Evolutionary conservation across 2,113 vertebrate genomes (phyloP).

Genomic region (Perognathus longimembris): DNA sequence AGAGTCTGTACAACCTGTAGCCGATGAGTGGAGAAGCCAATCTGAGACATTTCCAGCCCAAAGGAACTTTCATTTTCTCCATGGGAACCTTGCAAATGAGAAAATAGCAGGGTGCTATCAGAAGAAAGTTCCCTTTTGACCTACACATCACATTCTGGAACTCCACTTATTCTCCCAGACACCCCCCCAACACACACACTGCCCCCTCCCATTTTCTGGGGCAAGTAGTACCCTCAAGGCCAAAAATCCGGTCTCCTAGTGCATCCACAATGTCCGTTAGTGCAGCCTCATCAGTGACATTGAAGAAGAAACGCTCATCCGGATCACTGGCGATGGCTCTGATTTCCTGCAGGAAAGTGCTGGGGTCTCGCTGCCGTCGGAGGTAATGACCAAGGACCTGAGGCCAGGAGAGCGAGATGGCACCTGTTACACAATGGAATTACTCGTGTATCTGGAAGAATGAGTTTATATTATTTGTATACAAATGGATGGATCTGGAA

Average conservation of each 20-base stretch:
- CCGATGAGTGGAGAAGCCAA: slow-evolving; percentile 94
- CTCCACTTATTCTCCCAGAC: not conserved
- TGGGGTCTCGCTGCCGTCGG: slow-evolving; percentile 94
- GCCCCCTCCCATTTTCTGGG: not conserved
- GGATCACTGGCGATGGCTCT: slow-evolving; percentile 96
- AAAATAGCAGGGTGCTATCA: slow-evolving; percentile 3
- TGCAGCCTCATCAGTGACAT: slow-evolving; percentile 95
- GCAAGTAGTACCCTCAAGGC: slow-evolving; percentile 91
- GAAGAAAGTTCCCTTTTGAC: not conserved
- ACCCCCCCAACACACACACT: too few species aligned
- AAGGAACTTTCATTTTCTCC: slow-evolving; percentile 95
- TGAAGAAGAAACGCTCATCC: slow-evolving; percentile 96
- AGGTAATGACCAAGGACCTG: slow-evolving; percentile 97
- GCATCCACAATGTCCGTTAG: slow-evolving; percentile 98
- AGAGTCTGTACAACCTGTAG: slow-evolving; percentile 89
- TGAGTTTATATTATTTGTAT: too few species aligned
- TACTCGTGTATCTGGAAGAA: too few species aligned
- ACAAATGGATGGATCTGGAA: too few species aligned
- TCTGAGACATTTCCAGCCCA: slow-evolving; percentile 97
- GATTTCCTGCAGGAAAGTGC: slow-evolving; percentile 95
- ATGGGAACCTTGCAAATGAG: slow-evolving; percentile 88
- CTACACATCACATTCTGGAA: not conserved
- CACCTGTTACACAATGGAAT: not conserved
- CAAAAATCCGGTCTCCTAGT: slow-evolving; percentile 95
- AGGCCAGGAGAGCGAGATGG: not conserved